Base-by-base conservation (phyloP, 92 coral and sea anemone genomes). In the Paragorgia papillata region DNA sequence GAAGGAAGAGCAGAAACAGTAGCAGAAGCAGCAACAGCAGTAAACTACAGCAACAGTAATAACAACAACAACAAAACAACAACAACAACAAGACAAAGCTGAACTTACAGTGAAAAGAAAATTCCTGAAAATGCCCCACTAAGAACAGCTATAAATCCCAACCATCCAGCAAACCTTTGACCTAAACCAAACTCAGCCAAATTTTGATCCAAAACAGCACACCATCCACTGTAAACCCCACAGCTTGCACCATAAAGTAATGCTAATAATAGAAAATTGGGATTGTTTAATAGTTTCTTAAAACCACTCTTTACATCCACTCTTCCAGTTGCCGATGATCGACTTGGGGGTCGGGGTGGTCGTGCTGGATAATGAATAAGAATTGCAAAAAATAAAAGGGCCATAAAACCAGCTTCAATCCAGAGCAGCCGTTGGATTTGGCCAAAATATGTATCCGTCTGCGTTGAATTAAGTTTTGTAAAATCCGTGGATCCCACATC, bases 191-290 rank as follows among this genome's bases (percentile, higher is more conserved):
- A 94, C 67, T 79, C 88, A 0, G 92, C 82, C 20, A 94, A 74
- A 58, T 90, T 90, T 49, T 90, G 75, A 33, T 91, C 99, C 32
- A 95, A 63, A 12, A 95, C 86, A 13, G 99, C 90, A 43, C 94
- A 88, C 99, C 99, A 95, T 0, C 97, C 99, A 10, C 97, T 96
- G 67, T 90, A 95, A 0, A 95, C 84, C 0, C 99, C 99, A 18
- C 95, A 88, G 35, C 95, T 88, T 18, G 88, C 68, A 1, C 99
- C 99, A 59, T 95, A 95, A 7, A 95, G 84, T 26, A 95, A 53
- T 9, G 92, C 99, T 28, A 95, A 53, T 75, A 95, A 49, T 90
- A 96, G 82, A 74, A 95, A 95, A 74, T 84, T 92, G 14, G 57
- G 81, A 74, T 92, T 91, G 61, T 79, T 87, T 19, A 95, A 44